These are phyloP conservation scores for Drosophila lini DNA, from an alignment of 1,140 invertebrate genomes.

Conservation along the genomic window DNA sequence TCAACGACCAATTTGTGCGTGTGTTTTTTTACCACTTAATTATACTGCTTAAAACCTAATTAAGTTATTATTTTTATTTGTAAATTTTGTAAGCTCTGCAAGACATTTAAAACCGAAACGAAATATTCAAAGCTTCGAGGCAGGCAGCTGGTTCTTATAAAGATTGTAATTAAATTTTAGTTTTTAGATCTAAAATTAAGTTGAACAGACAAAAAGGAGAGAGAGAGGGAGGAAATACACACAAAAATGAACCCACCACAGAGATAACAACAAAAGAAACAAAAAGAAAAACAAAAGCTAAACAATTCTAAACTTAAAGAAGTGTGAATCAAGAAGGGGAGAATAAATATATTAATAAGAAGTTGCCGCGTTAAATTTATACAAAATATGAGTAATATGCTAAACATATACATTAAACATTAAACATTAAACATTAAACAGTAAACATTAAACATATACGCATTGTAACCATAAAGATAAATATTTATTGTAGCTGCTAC, in stretches of 20 bases:
- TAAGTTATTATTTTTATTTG: conserved; percentile 46
- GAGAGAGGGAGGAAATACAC: conserved; percentile 36
- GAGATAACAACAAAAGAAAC: conserved; percentile 41
- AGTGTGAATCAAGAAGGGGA: conserved; percentile 19
- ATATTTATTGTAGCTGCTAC: conserved; percentile 77
- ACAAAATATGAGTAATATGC: conserved; percentile 48
- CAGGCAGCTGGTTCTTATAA: conserved; percentile 43
- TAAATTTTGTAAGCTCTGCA: conserved; percentile 49
- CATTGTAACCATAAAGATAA: conserved; percentile 56
- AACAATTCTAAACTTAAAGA: conserved; percentile 53
- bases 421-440: conserved; percentile 56
- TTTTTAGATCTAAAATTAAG: conserved; percentile 61
- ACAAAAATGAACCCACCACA: conserved; percentile 79
- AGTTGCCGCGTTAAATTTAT: conserved; percentile 71
- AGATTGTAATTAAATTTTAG: conserved; percentile 48
- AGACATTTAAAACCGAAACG: conserved; percentile 57
- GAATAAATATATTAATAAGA: conserved; percentile 45
- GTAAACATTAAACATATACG: conserved; percentile 19
- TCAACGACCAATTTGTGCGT: conserved; percentile 63
- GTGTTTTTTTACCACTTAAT: conserved; percentile 57
- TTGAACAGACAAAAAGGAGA: conserved; percentile 48
- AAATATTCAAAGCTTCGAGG: conserved; percentile 63
- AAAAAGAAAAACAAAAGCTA: conserved; percentile 47
- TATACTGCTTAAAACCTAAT: conserved; percentile 39
- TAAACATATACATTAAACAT: conserved; percentile 49